phyloP scores from a whole-genome alignment of 2,888 invertebrate genomes.

The Phengaris arion region DNA sequence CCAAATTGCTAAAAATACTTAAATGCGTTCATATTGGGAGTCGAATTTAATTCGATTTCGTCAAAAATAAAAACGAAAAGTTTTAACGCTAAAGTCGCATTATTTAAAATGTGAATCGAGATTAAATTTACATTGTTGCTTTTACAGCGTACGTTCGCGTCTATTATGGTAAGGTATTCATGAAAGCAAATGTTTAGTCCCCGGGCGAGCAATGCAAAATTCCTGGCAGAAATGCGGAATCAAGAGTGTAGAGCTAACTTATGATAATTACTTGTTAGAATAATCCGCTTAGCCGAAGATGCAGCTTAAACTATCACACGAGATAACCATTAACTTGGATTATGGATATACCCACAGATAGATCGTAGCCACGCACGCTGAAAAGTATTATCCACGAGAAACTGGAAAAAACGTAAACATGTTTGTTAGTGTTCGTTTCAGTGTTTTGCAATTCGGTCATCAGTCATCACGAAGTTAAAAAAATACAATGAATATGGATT shows the following conservation, averaged over 20 bases:
- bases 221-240: conserved; percentile 53
- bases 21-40: no score
- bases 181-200: conserved; percentile 71
- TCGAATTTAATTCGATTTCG: not conserved
- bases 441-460: not conserved
- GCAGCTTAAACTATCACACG: conserved; percentile 22
- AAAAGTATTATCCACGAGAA: not conserved
- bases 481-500: no score
- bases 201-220: conserved; percentile 52
- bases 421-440: not conserved
- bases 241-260: conserved; percentile 59
- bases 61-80: conserved; percentile 39
- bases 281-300: conserved; percentile 52
- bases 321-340: conserved; percentile 9
- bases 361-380: no score
- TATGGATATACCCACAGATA: not conserved
- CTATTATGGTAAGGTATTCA: conserved; percentile 75
- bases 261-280: conserved; percentile 69
- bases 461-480: not conserved
- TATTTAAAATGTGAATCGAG: conserved; percentile 63
- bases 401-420: not conserved
- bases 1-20: not conserved
- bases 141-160: conserved; percentile 57
- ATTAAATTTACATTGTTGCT: conserved; percentile 75
- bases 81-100: conserved; percentile 47